Percentiles rank a stretch among this genome's conserved stretches.
Evolutionary conservation across 2,113 vertebrate genomes (phyloP).

Genomic region (Clarias batrachus): DNA sequence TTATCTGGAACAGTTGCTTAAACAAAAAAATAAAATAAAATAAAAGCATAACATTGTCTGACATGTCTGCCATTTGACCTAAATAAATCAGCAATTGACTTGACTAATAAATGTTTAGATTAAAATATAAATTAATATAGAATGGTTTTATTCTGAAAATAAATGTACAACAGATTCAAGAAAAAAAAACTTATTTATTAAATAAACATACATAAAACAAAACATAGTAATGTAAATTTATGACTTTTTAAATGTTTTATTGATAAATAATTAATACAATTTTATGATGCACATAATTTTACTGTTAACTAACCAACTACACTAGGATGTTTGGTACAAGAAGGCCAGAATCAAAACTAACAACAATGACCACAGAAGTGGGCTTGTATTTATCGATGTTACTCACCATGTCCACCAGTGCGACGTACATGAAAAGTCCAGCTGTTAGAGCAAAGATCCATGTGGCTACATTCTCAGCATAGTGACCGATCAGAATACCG

Average conservation of each 20-base stretch:
- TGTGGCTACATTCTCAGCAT: slow-evolving; percentile 90
- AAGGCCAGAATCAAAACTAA: background rate
- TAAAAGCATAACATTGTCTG: background rate
- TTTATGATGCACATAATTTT: background rate
- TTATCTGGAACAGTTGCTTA: background rate
- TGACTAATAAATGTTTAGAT: background rate
- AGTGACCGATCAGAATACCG: slow-evolving; percentile 93
- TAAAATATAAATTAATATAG: background rate
- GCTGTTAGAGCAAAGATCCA: slow-evolving; percentile 98
- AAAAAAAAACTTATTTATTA: background rate
- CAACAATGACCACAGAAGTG: background rate
- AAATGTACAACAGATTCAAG: background rate
- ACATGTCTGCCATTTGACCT: background rate
- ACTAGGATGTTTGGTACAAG: background rate
- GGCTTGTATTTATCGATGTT: background rate
- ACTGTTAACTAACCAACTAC: background rate
- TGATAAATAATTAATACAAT: background rate
- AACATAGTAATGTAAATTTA: background rate
- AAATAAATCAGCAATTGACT: too few species aligned
- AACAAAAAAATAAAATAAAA: background rate
- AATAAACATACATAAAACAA: background rate
- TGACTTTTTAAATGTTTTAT: background rate
- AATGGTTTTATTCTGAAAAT: background rate
- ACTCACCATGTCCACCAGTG: slow-evolving; percentile 98
- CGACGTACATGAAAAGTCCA: slow-evolving; percentile 95